phyloP scores from a whole-genome alignment of 2,888 invertebrate genomes.

The Charanyca ferruginea region DNA sequence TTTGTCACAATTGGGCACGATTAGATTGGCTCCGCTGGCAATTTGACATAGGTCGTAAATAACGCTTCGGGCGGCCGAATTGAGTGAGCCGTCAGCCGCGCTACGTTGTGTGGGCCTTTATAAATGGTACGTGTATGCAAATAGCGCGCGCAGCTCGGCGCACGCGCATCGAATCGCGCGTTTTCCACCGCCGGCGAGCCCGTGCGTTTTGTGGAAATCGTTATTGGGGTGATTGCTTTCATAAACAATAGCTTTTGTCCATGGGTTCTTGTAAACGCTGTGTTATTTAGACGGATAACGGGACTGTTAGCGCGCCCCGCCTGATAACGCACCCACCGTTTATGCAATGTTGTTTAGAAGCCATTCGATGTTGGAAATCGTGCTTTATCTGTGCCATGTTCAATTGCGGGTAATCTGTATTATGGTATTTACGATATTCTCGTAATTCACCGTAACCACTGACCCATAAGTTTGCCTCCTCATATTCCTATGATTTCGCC shows the following conservation, averaged over 20 bases:
- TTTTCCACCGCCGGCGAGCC: slow-evolving; percentile 85
- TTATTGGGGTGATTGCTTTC: slow-evolving; percentile 91
- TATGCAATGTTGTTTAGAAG: slow-evolving; percentile 72
- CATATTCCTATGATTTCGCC: slow-evolving; percentile 52
- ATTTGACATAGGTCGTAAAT: slow-evolving; percentile 91
- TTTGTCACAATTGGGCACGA: slow-evolving; percentile 90
- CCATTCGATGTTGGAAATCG: slow-evolving; percentile 66
- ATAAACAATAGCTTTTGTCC: slow-evolving; percentile 90
- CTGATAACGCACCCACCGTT: slow-evolving; percentile 76
- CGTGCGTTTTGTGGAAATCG: slow-evolving; percentile 89
- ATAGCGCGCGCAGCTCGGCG: slow-evolving; percentile 83
- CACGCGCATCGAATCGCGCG: slow-evolving; percentile 90
- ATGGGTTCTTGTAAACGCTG: slow-evolving; percentile 81
- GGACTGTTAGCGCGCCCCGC: slow-evolving; percentile 74
- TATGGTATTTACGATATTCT: slow-evolving; percentile 62
- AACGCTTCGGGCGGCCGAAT: slow-evolving; percentile 81
- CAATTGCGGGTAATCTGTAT: slow-evolving; percentile 64
- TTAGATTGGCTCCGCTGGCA: slow-evolving; percentile 89
- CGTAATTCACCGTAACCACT: slow-evolving; percentile 60
- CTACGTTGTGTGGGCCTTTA: slow-evolving; percentile 69
- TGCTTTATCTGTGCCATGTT: slow-evolving; percentile 66
- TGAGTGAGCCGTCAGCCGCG: slow-evolving; percentile 76
- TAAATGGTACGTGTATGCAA: slow-evolving; percentile 80
- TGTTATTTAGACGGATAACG: slow-evolving; percentile 85
- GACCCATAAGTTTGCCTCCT: slow-evolving; percentile 48